Evolutionary conservation across 2,888 invertebrate species (phyloP), one percentile per base, ranked within the genome.

Genomic region (Notocelia uddmanniana): DNA sequence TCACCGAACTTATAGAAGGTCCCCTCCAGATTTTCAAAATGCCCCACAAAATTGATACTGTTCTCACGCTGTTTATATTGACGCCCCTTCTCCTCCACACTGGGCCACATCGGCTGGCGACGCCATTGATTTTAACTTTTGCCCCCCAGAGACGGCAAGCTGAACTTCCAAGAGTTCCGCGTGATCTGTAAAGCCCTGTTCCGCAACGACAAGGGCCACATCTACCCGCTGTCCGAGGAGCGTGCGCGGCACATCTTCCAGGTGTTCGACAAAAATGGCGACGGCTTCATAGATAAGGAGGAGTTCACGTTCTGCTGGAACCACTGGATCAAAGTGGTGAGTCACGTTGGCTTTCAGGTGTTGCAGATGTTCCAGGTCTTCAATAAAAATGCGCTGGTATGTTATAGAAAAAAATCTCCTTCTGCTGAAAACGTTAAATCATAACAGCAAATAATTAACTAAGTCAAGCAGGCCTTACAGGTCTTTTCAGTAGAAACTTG

Each of bases 251-350:
- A 97, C 81, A 96, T 97, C 80, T 98, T 97, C 90, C 94, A 95
- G 73, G 96, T 98, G 70, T 98, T 98, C 85, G 98, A 98, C 87
- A 95, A 94, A 76, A 96, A 98, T 80, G 93, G 89, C 37, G 97
- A 97, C 86, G 96, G 96, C 0, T 95, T 95, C 81, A 96, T 98
- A 70, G 97, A 97, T 84, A 95, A 95, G 69, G 96, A 97, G 73
- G 98, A 98, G 91, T 98, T 98, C 85, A 95, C 96, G 69, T 95
- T 96, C 85, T 98, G 98, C 85, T 98, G 98, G 98, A 97, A 97
- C 89, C 96, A 96, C 81, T 98, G 98, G 98, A 97, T 98, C 76
- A 97, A 97, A 95, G 96, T 97, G 82, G 97, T 97, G 85, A 94
- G 95, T 90, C 0, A 0, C 45, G 0, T 13, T 1, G 45, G 15